Evolutionary conservation across 2,888 invertebrate genomes (phyloP).

Genomic region (Callyntrura guangdongensis): DNA sequence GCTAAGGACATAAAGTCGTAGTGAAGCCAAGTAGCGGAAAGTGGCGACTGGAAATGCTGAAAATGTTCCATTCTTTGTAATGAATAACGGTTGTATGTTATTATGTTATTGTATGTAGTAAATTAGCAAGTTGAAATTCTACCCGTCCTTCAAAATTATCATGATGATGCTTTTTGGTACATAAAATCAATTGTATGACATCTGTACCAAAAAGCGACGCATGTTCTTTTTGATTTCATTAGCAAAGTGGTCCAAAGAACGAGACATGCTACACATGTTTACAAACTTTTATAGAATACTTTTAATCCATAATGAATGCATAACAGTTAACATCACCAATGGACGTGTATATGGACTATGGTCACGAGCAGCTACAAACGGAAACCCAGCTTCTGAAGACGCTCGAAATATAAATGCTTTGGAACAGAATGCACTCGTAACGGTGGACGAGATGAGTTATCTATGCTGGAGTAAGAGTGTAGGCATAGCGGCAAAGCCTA

Average conservation of each 20-base stretch:
- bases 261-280: no score
- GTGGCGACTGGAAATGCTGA: constrained; percentile 18
- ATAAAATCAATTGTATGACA: no score
- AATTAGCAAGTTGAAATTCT: constrained; percentile 15
- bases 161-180: neutral
- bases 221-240: no score
- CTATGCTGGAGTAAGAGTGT: neutral
- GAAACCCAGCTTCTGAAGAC: neutral
- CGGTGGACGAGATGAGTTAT: constrained; percentile 14
- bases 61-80: neutral
- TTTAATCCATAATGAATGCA: neutral
- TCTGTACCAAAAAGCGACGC: no score
- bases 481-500: neutral
- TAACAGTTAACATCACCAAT: neutral
- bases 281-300: neutral
- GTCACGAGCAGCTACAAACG: neutral
- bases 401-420: neutral
- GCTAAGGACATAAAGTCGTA: neutral
- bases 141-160: neutral
- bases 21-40: constrained; percentile 32
- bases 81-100: neutral
- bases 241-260: no score
- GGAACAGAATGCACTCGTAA: constrained; percentile 10
- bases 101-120: neutral
- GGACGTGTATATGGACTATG: no score